Percentiles rank a stretch among this genome's conserved stretches.
These are phyloP conservation scores for Syrphus vitripennis DNA, from an alignment of 2,888 invertebrate species.

Conservation along the genomic window DNA sequence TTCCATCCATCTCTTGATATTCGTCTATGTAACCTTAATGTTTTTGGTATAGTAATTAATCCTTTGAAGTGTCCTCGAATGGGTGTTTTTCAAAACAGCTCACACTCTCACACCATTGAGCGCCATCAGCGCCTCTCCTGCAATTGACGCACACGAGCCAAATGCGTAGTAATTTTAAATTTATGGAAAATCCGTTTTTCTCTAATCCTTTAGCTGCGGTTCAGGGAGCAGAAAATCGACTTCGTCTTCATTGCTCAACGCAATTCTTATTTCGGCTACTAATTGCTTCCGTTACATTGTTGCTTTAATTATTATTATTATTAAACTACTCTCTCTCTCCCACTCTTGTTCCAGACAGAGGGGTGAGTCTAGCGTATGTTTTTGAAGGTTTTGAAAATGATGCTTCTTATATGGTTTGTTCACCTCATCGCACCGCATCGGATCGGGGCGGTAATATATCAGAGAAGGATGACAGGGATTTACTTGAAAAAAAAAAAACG, in stretches of 20 bases:
- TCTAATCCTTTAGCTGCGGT: constrained; percentile 60
- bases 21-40: background rate
- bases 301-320: constrained; percentile 66
- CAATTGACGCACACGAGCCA: constrained; percentile 7
- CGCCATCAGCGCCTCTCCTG: background rate
- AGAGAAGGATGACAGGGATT: constrained; percentile 26
- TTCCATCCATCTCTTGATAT: background rate
- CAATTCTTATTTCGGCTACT: constrained; percentile 67
- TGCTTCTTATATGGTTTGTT: constrained; percentile 62
- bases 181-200: constrained; percentile 56
- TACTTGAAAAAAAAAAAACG: background rate
- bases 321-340: background rate
- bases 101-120: constrained; percentile 9
- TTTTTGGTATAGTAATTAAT: background rate
- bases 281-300: constrained; percentile 70
- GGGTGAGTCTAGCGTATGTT: constrained; percentile 23
- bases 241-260: constrained; percentile 22
- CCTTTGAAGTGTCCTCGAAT: constrained; percentile 60
- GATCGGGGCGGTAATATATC: background rate
- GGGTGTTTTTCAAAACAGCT: constrained; percentile 32
- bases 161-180: constrained; percentile 50
- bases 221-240: constrained; percentile 66
- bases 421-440: constrained; percentile 69
- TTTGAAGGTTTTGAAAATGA: constrained; percentile 61
- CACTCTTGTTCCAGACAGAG: constrained; percentile 22